A percentile compares a stretch with the other conserved stretches of the same genome.
phyloP scores from a whole-genome alignment of 2,113 vertebrate genomes.

The Equus przewalskii region DNA sequence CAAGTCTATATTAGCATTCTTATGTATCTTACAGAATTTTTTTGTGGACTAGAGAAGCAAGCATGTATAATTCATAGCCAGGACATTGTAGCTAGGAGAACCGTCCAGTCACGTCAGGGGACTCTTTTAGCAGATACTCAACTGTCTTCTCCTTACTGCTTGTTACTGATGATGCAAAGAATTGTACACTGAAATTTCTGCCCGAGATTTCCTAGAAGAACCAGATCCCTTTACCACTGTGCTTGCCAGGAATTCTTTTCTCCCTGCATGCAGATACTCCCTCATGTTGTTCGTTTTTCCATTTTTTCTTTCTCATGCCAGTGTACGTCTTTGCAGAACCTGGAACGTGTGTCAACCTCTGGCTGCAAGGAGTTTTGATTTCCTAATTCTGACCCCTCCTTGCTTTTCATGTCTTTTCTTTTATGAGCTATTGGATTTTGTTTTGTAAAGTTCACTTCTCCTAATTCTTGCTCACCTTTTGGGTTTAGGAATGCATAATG shows the following conservation, averaged over 20 bases:
- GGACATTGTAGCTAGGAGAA: background rate
- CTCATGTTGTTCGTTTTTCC: background rate
- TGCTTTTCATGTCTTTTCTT: background rate
- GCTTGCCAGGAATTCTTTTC: background rate
- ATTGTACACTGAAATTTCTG: background rate
- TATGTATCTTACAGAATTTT: background rate
- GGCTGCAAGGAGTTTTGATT: background rate
- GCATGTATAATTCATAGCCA: background rate
- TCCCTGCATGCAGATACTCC: background rate
- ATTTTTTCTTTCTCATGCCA: background rate
- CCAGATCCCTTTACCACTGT: background rate
- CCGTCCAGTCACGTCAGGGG: background rate
- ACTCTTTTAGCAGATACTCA: background rate
- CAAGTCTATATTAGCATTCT: background rate
- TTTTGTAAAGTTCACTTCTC: constrained; percentile 18
- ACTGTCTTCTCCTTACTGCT: background rate
- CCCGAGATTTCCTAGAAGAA: background rate
- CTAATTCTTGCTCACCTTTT: background rate
- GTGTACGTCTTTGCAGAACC: background rate
- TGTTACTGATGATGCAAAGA: background rate
- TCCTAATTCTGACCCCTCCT: background rate
- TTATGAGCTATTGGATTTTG: background rate
- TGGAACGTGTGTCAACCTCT: background rate
- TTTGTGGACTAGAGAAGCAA: background rate
- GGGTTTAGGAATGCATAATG: background rate